phyloP scores from a whole-genome alignment of 2,797 vertebrate species.

The Antennarius maculatus region DNA sequence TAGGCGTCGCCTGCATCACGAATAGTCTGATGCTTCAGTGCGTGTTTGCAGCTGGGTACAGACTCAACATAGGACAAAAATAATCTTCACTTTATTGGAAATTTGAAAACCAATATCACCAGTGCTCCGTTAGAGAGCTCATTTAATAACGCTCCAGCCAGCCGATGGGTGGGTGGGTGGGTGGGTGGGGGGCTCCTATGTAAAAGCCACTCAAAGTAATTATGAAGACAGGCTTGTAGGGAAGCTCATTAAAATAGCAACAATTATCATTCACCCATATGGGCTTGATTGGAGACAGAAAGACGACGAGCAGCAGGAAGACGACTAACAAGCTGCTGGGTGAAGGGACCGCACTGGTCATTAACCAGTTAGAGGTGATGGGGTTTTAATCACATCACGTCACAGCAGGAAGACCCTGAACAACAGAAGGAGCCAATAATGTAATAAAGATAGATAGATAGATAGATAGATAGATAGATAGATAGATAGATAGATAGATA shows the following conservation, averaged over 20 bases:
- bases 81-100: constrained; percentile 13
- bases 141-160: constrained; percentile 32
- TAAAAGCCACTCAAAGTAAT: constrained; percentile 40
- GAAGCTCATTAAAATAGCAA: constrained; percentile 56
- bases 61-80: constrained; percentile 5
- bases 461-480: no score
- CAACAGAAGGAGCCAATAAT: no score
- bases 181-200: background rate
- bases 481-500: no score
- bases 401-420: no score
- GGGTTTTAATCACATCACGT: constrained; percentile 50
- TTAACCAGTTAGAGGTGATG: constrained; percentile 48
- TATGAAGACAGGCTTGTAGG: constrained; percentile 42
- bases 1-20: no score
- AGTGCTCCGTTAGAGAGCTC: constrained; percentile 6
- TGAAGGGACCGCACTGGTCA: constrained; percentile 34
- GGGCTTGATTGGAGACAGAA: constrained; percentile 19
- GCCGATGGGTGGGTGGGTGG: background rate
- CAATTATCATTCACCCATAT: constrained; percentile 30
- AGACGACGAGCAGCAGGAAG: constrained; percentile 25
- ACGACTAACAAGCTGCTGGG: constrained; percentile 42
- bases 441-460: no score
- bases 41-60: background rate
- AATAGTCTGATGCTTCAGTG: no score
- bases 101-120: constrained; percentile 26